Evolutionary conservation across 92 coral and sea anemone genomes (phyloP), one percentile per base, ranked within the genome.

Genomic region (Paragorgia papillata): DNA sequence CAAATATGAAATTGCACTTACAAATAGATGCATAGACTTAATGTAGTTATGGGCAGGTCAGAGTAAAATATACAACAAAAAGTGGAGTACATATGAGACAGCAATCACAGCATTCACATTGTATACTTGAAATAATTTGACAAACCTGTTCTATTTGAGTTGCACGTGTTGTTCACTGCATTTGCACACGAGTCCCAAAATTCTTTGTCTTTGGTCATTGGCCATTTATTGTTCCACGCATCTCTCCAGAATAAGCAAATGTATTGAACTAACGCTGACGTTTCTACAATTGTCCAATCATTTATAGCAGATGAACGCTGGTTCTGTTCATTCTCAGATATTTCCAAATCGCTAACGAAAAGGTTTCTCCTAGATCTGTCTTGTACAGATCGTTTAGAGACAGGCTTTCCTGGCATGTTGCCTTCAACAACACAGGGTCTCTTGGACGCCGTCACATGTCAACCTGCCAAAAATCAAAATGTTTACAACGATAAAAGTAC

Each of bases 151-250:
- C 90, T 60, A 29, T 74, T 44, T 26, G 84, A 86, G 26, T 82
- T 63, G 82, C 85, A 82, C n/a, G 55, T 59, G 49, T 73, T 55
- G 74, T 86, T 86, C 12, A 86, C 90, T 34, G 87, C 76, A 24
- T 34, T 35, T 5, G 87, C 89, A 69, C 89, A 86, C 17, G 80
- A 49, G 29, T 70, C 34, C 89, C 86, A 81, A 55, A 85, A 85
- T 40, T 32, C 28, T 5, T 32, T 39, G 29, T 85, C 74, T 43
- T 85, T 80, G 31, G 57, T 80, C 76, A 51, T 66, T 40, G 87
- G 86, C 90, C 90, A 86, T 51, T n/a, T 59, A 33, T 86, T 71
- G 41, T 25, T 79, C 60, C 77, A 65, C 2, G 87, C 86, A 17
- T 82, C 84, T 21, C 69, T 79, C 79, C 71, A 86, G 41, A 66